Evolutionary conservation across 1,140 invertebrate species (phyloP).

Genomic region (Halyomorpha halys): DNA sequence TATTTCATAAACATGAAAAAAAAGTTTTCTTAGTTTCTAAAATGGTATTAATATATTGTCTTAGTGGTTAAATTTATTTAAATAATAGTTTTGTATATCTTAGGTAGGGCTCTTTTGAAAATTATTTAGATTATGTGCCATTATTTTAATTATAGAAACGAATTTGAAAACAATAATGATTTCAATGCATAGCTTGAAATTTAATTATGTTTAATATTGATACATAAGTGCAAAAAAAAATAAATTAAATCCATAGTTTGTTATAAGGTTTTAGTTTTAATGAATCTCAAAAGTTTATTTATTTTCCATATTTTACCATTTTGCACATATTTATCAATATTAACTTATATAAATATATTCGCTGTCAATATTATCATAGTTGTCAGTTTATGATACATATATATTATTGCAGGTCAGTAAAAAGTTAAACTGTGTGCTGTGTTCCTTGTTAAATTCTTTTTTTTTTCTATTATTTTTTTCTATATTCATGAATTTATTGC

Average conservation of each 20-base stretch:
- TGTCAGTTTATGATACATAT: not conserved
- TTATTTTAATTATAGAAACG: no score
- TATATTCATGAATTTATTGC: not conserved
- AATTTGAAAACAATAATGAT: not conserved
- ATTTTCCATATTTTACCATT: not conserved
- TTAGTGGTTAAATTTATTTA: no score
- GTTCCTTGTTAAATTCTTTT: constrained; percentile 13
- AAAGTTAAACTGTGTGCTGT: constrained; percentile 11
- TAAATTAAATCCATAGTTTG: not conserved
- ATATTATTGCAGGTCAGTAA: constrained; percentile 4
- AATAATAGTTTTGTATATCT: no score
- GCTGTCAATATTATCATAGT: not conserved
- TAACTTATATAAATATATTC: constrained; percentile 16
- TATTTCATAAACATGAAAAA: no score
- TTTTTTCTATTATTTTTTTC: not conserved
- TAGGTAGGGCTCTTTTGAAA: no score
- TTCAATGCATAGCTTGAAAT: not conserved
- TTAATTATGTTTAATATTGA: not conserved
- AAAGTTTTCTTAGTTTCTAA: no score
- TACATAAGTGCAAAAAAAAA: not conserved
- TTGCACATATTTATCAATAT: not conserved
- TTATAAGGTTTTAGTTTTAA: not conserved
- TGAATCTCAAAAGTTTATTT: not conserved
- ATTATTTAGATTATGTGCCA: no score
- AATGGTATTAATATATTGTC: no score